Percentiles rank a stretch among this genome's conserved stretches.
These are phyloP conservation scores for Anguilla japonica DNA, from an alignment of 2,113 vertebrate species.

Conservation along the genomic window DNA sequence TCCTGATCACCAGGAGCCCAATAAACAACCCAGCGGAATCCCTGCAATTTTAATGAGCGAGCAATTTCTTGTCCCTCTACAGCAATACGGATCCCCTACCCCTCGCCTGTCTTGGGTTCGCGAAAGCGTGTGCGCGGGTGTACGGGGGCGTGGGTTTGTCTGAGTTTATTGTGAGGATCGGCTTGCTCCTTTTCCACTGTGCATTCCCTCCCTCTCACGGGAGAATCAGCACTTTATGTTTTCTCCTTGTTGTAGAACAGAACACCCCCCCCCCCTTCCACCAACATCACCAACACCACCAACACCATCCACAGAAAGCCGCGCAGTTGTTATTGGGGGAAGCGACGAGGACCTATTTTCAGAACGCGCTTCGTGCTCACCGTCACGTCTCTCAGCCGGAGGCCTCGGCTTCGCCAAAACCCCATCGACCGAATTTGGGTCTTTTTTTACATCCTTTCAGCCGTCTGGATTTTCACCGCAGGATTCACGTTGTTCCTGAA, in stretches of 20 bases:
- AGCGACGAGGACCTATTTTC: not conserved
- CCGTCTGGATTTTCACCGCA: not conserved
- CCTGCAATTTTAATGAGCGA: constrained; percentile 27
- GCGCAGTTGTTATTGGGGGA: not conserved
- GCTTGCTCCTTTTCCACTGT: not conserved
- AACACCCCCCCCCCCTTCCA: not conserved
- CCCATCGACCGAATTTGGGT: not conserved
- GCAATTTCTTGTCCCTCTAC: not conserved
- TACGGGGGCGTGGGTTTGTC: not conserved
- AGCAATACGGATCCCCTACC: not conserved
- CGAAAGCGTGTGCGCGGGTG: not conserved
- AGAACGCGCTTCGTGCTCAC: constrained; percentile 8
- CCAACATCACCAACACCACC: too few relatives aligned
- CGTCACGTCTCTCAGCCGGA: not conserved
- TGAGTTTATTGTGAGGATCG: constrained; percentile 4
- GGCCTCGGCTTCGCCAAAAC: not conserved
- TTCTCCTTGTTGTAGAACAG: not conserved
- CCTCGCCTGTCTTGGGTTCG: not conserved
- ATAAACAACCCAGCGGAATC: constrained; percentile 28
- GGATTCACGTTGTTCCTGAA: not conserved
- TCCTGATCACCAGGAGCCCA: constrained; percentile 17
- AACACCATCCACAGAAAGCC: not conserved
- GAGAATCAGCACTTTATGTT: not conserved
- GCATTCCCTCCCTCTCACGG: not conserved
- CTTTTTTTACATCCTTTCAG: not conserved